Evolutionary conservation across 2,797 vertebrate genomes (phyloP), one percentile per base, ranked within the genome.

Genomic region (Cossypha caffra): DNA sequence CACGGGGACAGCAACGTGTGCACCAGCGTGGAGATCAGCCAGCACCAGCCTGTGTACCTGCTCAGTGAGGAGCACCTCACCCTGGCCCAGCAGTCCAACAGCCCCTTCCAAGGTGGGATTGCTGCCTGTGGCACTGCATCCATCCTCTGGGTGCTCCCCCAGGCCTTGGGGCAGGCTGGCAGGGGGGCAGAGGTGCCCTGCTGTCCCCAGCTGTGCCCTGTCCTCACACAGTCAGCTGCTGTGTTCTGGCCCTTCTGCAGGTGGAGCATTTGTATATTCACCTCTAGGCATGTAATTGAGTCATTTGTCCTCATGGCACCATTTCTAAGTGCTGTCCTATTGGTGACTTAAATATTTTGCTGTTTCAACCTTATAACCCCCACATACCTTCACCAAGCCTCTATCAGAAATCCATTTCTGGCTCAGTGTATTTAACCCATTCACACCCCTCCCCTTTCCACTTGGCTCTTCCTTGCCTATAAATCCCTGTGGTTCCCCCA

Each of bases 11-110:
- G 99, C 98, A 99, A 99, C 28, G 99, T 99, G 97, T 99, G 99
- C 98, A 99, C 99, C 98, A 99, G 99, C 23, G 99, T 99, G 98
- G 99, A 99, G 98, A 99, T 99, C 98, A 99, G 99, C 98, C 99
- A 99, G 98, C 99, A 99, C 96, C 99, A 99, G 91, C 99, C 99
- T 24, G 98, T 99, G 86, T 99, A 99, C 97, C 99, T 99, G 96
- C 98, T 99, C 86, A 99, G 99, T 10, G 99, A 99, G 96, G 99
- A 99, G 93, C 99, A 99, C 97, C 99, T 99, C 94, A 98, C 98
- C 43, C 97, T 99, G 66, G 99, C 99, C 93, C 99, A 99, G 96
- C 99, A 99, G 97, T 99, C 99, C 6, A 99, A 98, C 98, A 99
- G 98, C 96, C 99, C 99, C 88, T 99, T 99, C 97, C 99, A 99